These are phyloP conservation scores for Triplophysa rosa DNA, from an alignment of 2,113 vertebrate genomes.

Conservation along the genomic window DNA sequence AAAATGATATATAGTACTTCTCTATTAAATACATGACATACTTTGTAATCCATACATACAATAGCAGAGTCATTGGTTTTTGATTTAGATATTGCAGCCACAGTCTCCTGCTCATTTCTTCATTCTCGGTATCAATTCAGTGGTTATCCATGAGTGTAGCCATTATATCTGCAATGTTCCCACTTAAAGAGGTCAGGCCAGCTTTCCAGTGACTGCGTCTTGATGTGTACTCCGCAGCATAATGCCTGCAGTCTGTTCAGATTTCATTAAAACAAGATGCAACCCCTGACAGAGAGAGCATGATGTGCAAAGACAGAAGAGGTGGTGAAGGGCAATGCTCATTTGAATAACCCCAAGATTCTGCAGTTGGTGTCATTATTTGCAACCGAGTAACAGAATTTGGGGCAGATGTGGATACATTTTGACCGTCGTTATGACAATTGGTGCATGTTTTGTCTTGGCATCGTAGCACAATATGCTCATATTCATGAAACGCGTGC, in stretches of 20 bases:
- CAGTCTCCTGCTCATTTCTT: not conserved
- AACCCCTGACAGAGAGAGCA: constrained; percentile 35
- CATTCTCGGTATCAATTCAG: not conserved
- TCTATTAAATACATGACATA: too few relatives aligned
- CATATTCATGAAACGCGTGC: not conserved
- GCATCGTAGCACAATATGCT: not conserved
- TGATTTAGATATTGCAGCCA: not conserved
- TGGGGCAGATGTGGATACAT: too few relatives aligned
- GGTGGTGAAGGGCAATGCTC: constrained; percentile 46
- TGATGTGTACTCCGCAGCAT: constrained; percentile 7
- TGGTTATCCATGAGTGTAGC: not conserved
- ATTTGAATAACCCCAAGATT: constrained; percentile 1
- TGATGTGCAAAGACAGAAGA: constrained; percentile 40
- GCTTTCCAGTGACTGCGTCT: constrained; percentile 4
- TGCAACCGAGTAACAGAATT: too few relatives aligned
- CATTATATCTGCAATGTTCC: not conserved
- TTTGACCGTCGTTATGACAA: too few relatives aligned
- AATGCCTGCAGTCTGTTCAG: constrained; percentile 9
- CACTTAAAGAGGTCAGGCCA: constrained; percentile 12
- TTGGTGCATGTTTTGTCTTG: not conserved
- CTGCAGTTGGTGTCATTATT: too few relatives aligned
- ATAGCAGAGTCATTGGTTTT: not conserved
- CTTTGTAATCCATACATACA: not conserved
- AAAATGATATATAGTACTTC: too few relatives aligned
- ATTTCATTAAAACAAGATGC: constrained; percentile 28